Evolutionary conservation across 2,888 invertebrate species (phyloP).

Genomic region (Hirudinaria manillensis): DNA sequence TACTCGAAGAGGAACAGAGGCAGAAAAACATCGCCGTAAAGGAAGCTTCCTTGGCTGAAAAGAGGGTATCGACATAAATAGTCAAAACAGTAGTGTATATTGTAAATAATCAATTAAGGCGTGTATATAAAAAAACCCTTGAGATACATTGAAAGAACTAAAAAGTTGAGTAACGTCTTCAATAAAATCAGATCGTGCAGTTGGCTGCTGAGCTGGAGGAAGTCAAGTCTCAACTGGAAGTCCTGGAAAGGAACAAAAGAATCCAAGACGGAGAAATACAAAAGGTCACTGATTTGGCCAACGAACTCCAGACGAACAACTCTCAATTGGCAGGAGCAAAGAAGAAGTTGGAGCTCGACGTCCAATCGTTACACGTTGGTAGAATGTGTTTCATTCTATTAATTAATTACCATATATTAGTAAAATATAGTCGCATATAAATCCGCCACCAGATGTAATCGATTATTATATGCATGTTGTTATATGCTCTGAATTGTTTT

Average conservation of each 20-base stretch:
- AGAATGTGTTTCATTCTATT: background rate
- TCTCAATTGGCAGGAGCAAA: constrained; percentile 90
- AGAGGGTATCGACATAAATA: constrained; percentile 67
- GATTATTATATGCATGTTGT: constrained; percentile 38
- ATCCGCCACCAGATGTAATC: too few species aligned
- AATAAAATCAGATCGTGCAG: constrained; percentile 59
- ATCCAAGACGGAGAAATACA: constrained; percentile 94
- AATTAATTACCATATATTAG: background rate
- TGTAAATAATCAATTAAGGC: too few species aligned
- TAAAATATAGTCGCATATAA: too few species aligned
- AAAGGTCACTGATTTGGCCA: constrained; percentile 95
- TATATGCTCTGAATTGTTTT: background rate
- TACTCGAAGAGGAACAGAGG: constrained; percentile 87
- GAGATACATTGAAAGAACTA: too few species aligned
- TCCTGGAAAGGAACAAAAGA: constrained; percentile 90
- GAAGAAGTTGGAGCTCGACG: constrained; percentile 97
- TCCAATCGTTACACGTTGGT: constrained; percentile 71
- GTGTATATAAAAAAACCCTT: too few species aligned
- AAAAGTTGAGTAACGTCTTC: background rate
- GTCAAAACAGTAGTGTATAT: constrained; percentile 81
- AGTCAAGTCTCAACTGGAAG: constrained; percentile 85
- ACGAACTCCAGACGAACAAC: constrained; percentile 88
- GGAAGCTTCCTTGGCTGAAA: constrained; percentile 92
- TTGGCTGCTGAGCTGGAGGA: constrained; percentile 97
- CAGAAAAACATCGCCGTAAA: constrained; percentile 82